Evolutionary conservation across 2,888 invertebrate genomes (phyloP), one percentile per base, ranked within the genome.

Genomic region (Aricia artaxerxes): DNA sequence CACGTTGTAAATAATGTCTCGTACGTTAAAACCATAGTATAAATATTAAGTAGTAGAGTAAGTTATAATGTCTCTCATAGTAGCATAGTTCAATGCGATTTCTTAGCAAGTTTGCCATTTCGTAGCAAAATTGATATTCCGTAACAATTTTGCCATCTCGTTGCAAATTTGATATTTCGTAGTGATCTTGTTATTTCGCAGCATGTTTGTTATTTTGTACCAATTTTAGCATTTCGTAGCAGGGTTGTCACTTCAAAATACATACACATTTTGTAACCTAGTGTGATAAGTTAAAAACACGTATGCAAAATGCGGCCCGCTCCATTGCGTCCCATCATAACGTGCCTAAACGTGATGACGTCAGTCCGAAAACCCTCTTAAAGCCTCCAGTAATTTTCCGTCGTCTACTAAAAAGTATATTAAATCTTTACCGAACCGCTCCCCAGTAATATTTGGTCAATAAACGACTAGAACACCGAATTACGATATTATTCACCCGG

Each of bases 401-500:
- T 6, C 44, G 73, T 24, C 38, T 57, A 57, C 31, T 40, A 69
- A 78, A 35, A 49, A 72, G 72, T 38, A 24, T 78, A 53, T 73
- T 73, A 81, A 81, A 78, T 73, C 82, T 79, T 38, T 38, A 69
- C 69, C 38, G 69, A 31, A 16, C 76, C 76, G 57, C 76, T 75
- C 75, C 76, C 76, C 9, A 35, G 49, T 53, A 75, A 75, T 75
- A 75, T 75, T 24, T 82, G 81, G 83, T 86, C 88, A 86, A 90
- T 91, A 92, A 92, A 91, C 88, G 87, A 82, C 79, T 79, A 57
- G 35, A 76, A 76, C 76, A 35, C 84, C 84, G 82, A 90, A 90
- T 87, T 85, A 87, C 86, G 88, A 88, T 91, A 90, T 92, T 90
- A 90, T 88, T 87, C 87, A 82, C 78, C 82, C 86, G 86, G 89